Evolutionary conservation across 2,888 invertebrate genomes (phyloP).

Genomic region (Andrena marginata): DNA sequence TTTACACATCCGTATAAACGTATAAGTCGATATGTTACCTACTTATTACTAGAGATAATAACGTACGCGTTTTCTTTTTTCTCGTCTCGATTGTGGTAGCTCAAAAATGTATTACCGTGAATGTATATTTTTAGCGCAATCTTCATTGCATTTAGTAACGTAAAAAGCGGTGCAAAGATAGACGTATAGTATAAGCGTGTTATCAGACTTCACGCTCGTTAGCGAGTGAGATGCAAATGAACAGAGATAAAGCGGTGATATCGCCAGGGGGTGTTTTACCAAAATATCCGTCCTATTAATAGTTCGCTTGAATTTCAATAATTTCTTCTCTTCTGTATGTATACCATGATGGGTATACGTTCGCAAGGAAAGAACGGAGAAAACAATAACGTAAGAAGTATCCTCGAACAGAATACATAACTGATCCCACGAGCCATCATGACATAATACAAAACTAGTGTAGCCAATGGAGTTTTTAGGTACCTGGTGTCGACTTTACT

Average conservation of each 20-base stretch:
- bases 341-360: constrained; percentile 44
- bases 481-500: constrained; percentile 79
- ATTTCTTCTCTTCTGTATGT: constrained; percentile 19
- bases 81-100: background rate
- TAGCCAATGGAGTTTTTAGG: constrained; percentile 69
- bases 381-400: background rate
- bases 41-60: background rate
- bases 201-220: background rate
- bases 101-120: background rate
- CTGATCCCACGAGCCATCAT: constrained; percentile 23
- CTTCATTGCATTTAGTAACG: background rate
- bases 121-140: background rate
- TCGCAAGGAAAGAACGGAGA: background rate
- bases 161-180: constrained; percentile 42
- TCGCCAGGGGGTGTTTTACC: background rate
- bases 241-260: constrained; percentile 22
- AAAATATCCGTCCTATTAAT: constrained; percentile 15
- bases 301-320: constrained; percentile 10
- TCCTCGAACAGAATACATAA: background rate
- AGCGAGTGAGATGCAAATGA: constrained; percentile 23
- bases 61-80: constrained; percentile 3
- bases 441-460: constrained; percentile 45
- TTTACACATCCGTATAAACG: background rate
- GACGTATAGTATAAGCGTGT: constrained; percentile 27
- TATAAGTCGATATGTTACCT: background rate